A percentile compares a stretch with the other conserved stretches of the same genome.
Conservation (phyloP, 2,888 invertebrate genomes). For the Heteromyza rotundicornis region DNA sequence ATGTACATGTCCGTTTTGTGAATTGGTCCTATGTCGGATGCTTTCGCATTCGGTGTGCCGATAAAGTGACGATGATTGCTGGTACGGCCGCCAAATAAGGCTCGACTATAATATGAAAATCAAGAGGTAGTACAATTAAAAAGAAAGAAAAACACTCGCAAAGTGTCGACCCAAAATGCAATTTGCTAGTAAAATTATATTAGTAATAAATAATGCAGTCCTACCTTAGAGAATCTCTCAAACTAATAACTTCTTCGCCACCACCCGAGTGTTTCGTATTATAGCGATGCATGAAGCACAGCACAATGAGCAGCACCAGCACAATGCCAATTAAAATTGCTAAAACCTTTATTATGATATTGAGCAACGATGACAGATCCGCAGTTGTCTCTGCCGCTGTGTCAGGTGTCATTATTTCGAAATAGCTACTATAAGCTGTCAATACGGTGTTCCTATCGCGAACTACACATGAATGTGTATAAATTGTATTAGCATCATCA, state of each 20-base stretch:
- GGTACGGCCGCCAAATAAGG: slow-evolving; percentile 60
- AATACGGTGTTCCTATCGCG: slow-evolving; percentile 62
- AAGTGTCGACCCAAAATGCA: neutral
- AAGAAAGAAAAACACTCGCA: neutral
- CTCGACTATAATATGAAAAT: slow-evolving; percentile 44
- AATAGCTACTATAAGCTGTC: slow-evolving; percentile 77
- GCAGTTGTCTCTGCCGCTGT: slow-evolving; percentile 61
- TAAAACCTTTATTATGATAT: slow-evolving; percentile 73
- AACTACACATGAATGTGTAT: too few species aligned
- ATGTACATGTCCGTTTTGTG: slow-evolving; percentile 74
- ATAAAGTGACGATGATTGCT: slow-evolving; percentile 71
- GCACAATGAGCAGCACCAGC: slow-evolving; percentile 67
- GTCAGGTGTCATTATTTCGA: slow-evolving; percentile 77
- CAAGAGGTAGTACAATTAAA: too few species aligned
- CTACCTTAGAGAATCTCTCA: slow-evolving; percentile 72
- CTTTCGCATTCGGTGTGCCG: slow-evolving; percentile 68
- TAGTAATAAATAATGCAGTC: slow-evolving; percentile 1
- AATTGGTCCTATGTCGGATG: slow-evolving; percentile 84
- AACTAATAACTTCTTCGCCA: slow-evolving; percentile 72
- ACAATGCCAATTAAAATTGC: slow-evolving; percentile 70
- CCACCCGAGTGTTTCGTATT: slow-evolving; percentile 70
- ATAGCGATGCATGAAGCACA: slow-evolving; percentile 72
- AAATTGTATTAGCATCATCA: too few species aligned
- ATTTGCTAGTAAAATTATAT: neutral
- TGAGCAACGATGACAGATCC: slow-evolving; percentile 63